Evolutionary conservation across 2,113 vertebrate species (phyloP).

Genomic region (Phaetusa simplex): DNA sequence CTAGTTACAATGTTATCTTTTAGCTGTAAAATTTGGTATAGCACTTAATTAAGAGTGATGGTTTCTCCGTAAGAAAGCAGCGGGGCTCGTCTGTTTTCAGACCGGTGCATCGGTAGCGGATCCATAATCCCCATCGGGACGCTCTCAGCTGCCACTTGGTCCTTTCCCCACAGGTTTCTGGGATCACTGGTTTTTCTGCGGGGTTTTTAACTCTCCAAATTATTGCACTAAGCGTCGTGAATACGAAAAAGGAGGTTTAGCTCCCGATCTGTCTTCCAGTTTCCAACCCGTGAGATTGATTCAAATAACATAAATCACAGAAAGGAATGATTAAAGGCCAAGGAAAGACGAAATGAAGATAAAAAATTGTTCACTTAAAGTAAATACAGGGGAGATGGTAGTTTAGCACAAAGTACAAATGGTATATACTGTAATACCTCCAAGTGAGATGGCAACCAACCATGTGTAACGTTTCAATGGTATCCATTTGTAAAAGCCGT

Average conservation of each 20-base stretch:
- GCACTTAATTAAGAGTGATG: slow-evolving; percentile 57
- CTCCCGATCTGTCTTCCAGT: slow-evolving; percentile 65
- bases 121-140: neutral
- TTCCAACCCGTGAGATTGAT: slow-evolving; percentile 69
- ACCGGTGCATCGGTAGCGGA: fast-evolving
- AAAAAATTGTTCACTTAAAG: slow-evolving; percentile 47
- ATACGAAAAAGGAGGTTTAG: neutral
- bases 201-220: neutral
- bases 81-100: neutral
- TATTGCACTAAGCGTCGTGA: fast-evolving
- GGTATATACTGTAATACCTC: slow-evolving; percentile 91
- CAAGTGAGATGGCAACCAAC: slow-evolving; percentile 93
- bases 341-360: slow-evolving; percentile 52
- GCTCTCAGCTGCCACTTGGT: neutral
- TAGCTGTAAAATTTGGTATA: slow-evolving; percentile 60
- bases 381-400: slow-evolving; percentile 63
- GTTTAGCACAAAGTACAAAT: slow-evolving; percentile 73
- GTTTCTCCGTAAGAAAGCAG: neutral
- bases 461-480: slow-evolving; percentile 96
- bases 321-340: slow-evolving; percentile 65
- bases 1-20: slow-evolving; percentile 74
- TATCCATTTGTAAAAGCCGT: slow-evolving; percentile 99
- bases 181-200: neutral
- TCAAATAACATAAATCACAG: slow-evolving; percentile 52
- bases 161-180: neutral